These are phyloP conservation scores for Trachelus stipa DNA, from an alignment of 2,888 invertebrate genomes.

Conservation along the genomic window DNA sequence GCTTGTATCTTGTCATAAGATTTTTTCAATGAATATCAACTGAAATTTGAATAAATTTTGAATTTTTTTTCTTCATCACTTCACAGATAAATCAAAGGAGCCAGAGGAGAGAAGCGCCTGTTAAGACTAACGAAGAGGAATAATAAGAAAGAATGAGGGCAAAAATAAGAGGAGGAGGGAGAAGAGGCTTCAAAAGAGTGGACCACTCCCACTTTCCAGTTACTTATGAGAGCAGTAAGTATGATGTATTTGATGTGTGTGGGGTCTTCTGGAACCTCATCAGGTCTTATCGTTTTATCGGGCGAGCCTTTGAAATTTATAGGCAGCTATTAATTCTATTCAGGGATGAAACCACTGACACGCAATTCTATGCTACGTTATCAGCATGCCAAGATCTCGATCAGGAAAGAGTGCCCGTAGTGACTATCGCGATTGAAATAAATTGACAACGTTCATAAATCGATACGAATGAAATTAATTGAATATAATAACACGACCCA, in stretches of 20 bases:
- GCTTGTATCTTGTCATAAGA: no score
- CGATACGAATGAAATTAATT: conserved; percentile 30
- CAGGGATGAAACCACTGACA: conserved; percentile 29
- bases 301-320: conserved; percentile 34
- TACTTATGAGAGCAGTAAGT: conserved; percentile 11
- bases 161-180: not conserved
- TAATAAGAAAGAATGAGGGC: not conserved
- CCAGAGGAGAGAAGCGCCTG: not conserved
- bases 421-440: conserved; percentile 26
- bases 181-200: conserved; percentile 6
- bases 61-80: no score
- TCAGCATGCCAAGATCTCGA: conserved; percentile 23
- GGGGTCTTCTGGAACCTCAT: conserved; percentile 28
- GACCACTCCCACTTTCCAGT: conserved; percentile 12
- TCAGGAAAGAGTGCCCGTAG: conserved; percentile 21
- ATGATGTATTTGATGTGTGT: conserved; percentile 24
- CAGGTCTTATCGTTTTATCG: conserved; percentile 31
- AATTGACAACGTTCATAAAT: conserved; percentile 29
- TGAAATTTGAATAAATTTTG: not conserved
- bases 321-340: conserved; percentile 34
- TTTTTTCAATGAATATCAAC: no score
- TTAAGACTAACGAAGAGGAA: not conserved
- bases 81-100: not conserved
- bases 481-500: conserved; percentile 12
- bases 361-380: conserved; percentile 27